Percentiles rank a stretch among this genome's conserved stretches.
These are phyloP conservation scores for Dendrolimus kikuchii DNA, from an alignment of 1,140 invertebrate species.

Conservation along the genomic window DNA sequence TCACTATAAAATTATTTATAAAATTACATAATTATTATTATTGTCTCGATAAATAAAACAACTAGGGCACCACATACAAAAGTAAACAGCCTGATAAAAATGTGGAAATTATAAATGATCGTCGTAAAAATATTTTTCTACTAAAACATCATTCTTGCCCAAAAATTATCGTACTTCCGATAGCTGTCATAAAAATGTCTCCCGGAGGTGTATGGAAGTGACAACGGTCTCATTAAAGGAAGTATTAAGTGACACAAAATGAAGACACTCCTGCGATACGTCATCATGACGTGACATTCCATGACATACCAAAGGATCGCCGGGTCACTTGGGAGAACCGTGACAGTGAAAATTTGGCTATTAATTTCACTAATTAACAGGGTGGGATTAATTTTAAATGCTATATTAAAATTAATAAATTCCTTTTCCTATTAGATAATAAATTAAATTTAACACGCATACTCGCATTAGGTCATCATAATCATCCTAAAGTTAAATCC, in stretches of 20 bases:
- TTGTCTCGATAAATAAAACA: too few species aligned
- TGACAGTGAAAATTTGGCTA: constrained; percentile 19
- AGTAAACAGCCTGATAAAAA: too few species aligned
- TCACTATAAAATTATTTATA: background rate
- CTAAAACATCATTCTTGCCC: too few species aligned
- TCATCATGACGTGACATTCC: constrained; percentile 16
- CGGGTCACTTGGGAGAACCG: constrained; percentile 15
- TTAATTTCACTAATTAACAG: constrained; percentile 27
- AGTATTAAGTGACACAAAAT: constrained; percentile 11
- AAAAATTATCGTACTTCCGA: background rate
- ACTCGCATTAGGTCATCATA: too few species aligned
- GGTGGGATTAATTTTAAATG: constrained; percentile 13
- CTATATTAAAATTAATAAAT: too few species aligned
- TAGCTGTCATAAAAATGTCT: constrained; percentile 17
- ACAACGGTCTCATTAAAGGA: constrained; percentile 20
- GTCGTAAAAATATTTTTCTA: background rate
- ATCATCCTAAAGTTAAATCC: too few species aligned
- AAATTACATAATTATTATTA: too few species aligned
- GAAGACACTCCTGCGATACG: constrained; percentile 24
- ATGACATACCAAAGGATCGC: background rate
- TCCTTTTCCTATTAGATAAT: too few species aligned
- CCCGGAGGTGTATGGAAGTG: constrained; percentile 12
- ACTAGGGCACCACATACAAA: too few species aligned
- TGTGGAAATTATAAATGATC: background rate
- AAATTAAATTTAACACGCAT: too few species aligned